Base-by-base conservation (phyloP, 2,797 vertebrate genomes). In the Alauda arvensis region DNA sequence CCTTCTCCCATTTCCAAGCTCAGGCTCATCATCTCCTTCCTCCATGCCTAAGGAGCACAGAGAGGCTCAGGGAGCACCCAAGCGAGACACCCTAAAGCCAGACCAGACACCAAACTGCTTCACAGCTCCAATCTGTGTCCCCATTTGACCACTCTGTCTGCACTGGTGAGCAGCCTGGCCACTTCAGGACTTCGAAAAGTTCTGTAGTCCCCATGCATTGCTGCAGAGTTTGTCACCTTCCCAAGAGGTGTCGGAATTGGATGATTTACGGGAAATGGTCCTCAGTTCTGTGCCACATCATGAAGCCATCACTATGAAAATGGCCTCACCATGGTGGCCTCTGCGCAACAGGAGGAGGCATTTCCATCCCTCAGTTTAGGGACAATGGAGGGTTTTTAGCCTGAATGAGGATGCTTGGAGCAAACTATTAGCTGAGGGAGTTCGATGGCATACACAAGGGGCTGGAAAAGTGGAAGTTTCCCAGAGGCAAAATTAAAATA, bases 301-400 rank as follows among this genome's bases (percentile, higher is more conserved):
- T 5, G n/a, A 52, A 67, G 37, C 52, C 0, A 1, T 34, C 53
- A n/a, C 45, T 20, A 39, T 25, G 63, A 79, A 89, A 89, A 89
- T 43, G 56, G 59, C 75, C 65, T 80, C 77, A 23, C 29, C 18
- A 13, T 2, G 1, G 42, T 1, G 1, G 2, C 56, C 52, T 52
- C 83, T 39, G 53, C 20, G 23, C 1, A 40, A 40, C 40, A 40
- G 2, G 37, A 72, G 26, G 68, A 82, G 85, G 69, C 57, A 48
- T 61, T 85, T 85, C 4, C 0, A 1, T 80, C 51, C 80, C 51
- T 45, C 63, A 85, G 61, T 72, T 79, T 49, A 83, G 78, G 69
- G 65, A 94, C 88, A 93, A 92, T 79, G 69, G 57, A 83, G 84
- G 55, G 86, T 67, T 78, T 83, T 91, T 92, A 90, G 90, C 56